These are phyloP conservation scores for Trichomycterus rosablanca DNA, from an alignment of 2,113 vertebrate genomes.

Conservation along the genomic window DNA sequence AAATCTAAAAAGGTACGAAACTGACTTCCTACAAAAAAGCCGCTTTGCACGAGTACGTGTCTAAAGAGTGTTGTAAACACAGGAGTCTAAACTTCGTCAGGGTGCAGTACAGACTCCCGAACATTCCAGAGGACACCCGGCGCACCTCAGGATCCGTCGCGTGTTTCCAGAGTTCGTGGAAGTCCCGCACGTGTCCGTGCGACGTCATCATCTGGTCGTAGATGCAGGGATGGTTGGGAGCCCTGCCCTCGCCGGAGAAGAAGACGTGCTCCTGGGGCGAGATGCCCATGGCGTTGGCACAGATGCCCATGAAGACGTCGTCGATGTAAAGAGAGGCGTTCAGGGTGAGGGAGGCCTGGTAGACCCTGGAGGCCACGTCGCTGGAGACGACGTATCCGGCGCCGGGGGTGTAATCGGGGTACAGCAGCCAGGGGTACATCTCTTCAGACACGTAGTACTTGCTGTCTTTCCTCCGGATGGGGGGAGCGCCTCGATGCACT, in stretches of 20 bases:
- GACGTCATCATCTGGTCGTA: conserved; percentile 94
- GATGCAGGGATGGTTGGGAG: conserved; percentile 86
- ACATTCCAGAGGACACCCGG: conserved; percentile 64
- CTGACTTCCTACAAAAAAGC: conserved; percentile 64
- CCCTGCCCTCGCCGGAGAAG: conserved; percentile 89
- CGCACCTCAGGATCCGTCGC: conserved; percentile 79
- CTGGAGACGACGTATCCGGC: conserved; percentile 84
- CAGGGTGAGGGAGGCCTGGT: conserved; percentile 80
- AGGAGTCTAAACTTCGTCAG: conserved; percentile 78
- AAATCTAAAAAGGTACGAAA: background rate
- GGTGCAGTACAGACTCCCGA: conserved; percentile 79
- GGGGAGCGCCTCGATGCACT: conserved; percentile 83
- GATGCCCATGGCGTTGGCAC: conserved; percentile 80
- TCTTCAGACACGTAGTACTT: conserved; percentile 89
- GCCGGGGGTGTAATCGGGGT: conserved; percentile 93
- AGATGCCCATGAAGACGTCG: conserved; percentile 96
- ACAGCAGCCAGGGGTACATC: conserved; percentile 88
- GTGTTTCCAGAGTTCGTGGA: conserved; percentile 78
- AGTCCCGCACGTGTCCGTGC: conserved; percentile 83
- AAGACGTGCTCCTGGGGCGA: conserved; percentile 80
- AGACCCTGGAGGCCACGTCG: conserved; percentile 82
- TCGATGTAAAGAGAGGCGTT: conserved; percentile 91
- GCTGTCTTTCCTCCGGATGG: conserved; percentile 77
- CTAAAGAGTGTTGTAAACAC: conserved; percentile 67
- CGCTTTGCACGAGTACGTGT: conserved; percentile 84